Conservation (phyloP, 2,888 invertebrate genomes). For the Pseudococcus longispinus region DNA sequence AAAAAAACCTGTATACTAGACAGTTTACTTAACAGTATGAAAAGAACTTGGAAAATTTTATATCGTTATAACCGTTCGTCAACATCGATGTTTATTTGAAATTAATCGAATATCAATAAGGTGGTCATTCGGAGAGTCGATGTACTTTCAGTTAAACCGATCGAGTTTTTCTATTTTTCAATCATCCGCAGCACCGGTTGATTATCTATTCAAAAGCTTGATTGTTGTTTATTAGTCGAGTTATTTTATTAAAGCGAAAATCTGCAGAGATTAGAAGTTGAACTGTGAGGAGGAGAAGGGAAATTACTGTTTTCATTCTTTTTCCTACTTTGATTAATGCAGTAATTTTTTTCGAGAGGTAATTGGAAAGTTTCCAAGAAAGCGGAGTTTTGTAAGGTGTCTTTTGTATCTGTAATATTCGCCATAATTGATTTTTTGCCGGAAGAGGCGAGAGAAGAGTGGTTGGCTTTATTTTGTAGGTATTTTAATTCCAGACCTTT, state of each 20-base stretch:
- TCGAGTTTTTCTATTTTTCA: neutral
- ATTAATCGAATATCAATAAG: conserved; percentile 9
- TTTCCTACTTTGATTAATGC: neutral
- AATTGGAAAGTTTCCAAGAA: neutral
- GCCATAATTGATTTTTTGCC: neutral
- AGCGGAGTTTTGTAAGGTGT: neutral
- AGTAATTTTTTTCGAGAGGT: neutral
- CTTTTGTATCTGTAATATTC: neutral
- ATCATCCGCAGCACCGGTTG: neutral
- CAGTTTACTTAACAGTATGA: neutral
- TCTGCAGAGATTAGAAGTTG: neutral
- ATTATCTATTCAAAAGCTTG: neutral
- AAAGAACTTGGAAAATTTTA: conserved; percentile 10
- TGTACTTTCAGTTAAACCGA: neutral
- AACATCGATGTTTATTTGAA: neutral
- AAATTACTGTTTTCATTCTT: neutral
- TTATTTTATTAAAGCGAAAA: neutral
- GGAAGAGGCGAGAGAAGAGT: neutral
- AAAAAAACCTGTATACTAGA: neutral
- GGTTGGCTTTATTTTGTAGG: neutral
- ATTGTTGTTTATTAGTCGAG: neutral
- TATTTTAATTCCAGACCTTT: too few species aligned
- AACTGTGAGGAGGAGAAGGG: neutral
- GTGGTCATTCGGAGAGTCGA: neutral
- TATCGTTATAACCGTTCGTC: neutral